A percentile compares a stretch with the other conserved stretches of the same genome.
These are phyloP conservation scores for Darevskia mixta DNA, from an alignment of 2,797 vertebrate genomes.

Conservation along the genomic window DNA sequence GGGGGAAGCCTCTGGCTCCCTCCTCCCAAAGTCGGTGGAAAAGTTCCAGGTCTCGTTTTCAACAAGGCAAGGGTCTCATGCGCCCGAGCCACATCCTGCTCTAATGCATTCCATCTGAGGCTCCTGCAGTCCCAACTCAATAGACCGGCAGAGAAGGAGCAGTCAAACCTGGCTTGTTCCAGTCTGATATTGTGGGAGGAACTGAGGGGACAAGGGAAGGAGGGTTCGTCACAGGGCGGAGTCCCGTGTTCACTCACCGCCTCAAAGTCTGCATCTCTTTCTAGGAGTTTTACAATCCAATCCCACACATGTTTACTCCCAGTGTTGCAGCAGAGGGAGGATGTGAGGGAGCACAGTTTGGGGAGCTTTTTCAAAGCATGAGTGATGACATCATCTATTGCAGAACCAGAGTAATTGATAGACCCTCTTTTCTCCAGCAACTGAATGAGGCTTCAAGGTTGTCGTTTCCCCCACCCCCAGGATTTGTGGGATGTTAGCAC, in stretches of 20 bases:
- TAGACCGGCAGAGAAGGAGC: not conserved
- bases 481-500: no score
- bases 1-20: not conserved
- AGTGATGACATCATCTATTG: no score
- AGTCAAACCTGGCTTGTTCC: not conserved
- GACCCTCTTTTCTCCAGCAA: no score
- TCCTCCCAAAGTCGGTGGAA: not conserved
- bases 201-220: not conserved
- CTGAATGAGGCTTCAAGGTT: no score
- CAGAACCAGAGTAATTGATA: no score
- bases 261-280: not conserved
- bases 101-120: conserved; percentile 28
- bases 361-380: no score
- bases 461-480: no score
- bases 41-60: conserved; percentile 13
- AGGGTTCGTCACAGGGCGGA: not conserved
- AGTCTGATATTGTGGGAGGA: not conserved
- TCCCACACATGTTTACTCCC: not conserved
- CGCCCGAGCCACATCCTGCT: conserved; percentile 11
- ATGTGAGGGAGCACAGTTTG: no score
- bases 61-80: conserved; percentile 24
- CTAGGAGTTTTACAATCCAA: not conserved
- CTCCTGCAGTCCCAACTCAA: not conserved
- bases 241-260: not conserved
- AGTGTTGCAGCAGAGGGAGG: not conserved